phyloP scores from a whole-genome alignment of 1,140 invertebrate species.

The Wiebesia pumilae region DNA sequence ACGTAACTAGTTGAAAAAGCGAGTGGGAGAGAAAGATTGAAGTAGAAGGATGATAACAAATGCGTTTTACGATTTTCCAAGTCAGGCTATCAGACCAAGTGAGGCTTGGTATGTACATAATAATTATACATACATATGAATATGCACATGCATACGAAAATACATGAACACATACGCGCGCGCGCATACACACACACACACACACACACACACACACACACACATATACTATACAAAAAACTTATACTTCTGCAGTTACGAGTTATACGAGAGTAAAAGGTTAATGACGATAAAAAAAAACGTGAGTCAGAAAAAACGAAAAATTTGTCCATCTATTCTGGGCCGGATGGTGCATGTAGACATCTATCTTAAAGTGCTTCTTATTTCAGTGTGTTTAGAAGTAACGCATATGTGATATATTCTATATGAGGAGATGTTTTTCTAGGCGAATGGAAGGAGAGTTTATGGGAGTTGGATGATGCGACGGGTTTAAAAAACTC shows the following conservation, averaged over 20 bases:
- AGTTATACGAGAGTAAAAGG: constrained; percentile 62
- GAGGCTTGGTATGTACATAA: constrained; percentile 71
- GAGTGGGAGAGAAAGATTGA: constrained; percentile 45
- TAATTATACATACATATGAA: constrained; percentile 54
- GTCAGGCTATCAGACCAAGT: constrained; percentile 55
- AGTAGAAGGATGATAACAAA: constrained; percentile 36
- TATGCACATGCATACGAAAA: neutral
- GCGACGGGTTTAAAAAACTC: constrained; percentile 11
- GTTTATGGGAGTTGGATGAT: constrained; percentile 53
- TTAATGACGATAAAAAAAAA: constrained; percentile 49
- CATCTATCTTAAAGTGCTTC: constrained; percentile 77
- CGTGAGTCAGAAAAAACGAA: constrained; percentile 56
- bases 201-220: constrained; percentile 63
- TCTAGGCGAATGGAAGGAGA: constrained; percentile 49
- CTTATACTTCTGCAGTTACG: constrained; percentile 64
- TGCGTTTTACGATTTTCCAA: constrained; percentile 46
- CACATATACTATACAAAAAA: constrained; percentile 52
- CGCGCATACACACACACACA: neutral
- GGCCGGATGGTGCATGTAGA: constrained; percentile 72
- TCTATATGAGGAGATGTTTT: constrained; percentile 70
- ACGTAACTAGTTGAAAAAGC: constrained; percentile 65
- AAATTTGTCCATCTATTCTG: constrained; percentile 71
- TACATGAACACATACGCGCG: neutral
- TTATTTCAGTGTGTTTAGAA: constrained; percentile 77
- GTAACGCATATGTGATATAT: constrained; percentile 76